These are phyloP conservation scores for Trichonephila clavata DNA, from an alignment of 1,140 invertebrate genomes.

Conservation along the genomic window DNA sequence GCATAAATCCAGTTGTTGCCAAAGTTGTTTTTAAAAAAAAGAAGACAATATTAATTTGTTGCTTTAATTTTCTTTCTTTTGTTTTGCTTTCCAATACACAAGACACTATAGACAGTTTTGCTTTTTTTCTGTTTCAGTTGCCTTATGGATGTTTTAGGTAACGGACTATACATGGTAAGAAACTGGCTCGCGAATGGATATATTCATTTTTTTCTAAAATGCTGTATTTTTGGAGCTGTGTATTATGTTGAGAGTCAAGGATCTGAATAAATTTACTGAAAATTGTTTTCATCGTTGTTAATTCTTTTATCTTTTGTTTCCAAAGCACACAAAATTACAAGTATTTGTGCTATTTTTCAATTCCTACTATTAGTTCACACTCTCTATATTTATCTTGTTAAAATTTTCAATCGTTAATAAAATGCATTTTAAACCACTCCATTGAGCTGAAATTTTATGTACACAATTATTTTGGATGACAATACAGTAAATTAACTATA, in stretches of 20 bases:
- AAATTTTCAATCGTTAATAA: too few relatives aligned
- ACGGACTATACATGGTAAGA: neutral
- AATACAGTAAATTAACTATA: too few relatives aligned
- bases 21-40: neutral
- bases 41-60: neutral
- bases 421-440: too few relatives aligned
- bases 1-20: neutral
- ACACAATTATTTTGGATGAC: too few relatives aligned
- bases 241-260: neutral
- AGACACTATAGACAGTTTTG: neutral
- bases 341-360: too few relatives aligned
- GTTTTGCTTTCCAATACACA: neutral
- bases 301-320: too few relatives aligned
- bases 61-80: slow-evolving; percentile 1
- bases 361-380: too few relatives aligned
- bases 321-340: too few relatives aligned
- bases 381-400: too few relatives aligned
- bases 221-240: neutral
- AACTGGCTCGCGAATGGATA: neutral
- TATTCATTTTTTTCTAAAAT: neutral
- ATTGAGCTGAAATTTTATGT: too few relatives aligned
- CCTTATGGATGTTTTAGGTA: neutral
- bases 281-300: too few relatives aligned
- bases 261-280: neutral
- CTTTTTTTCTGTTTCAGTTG: neutral